These are phyloP conservation scores for Blastomussa wellsi DNA, from an alignment of 92 coral and sea anemone genomes.

Conservation along the genomic window DNA sequence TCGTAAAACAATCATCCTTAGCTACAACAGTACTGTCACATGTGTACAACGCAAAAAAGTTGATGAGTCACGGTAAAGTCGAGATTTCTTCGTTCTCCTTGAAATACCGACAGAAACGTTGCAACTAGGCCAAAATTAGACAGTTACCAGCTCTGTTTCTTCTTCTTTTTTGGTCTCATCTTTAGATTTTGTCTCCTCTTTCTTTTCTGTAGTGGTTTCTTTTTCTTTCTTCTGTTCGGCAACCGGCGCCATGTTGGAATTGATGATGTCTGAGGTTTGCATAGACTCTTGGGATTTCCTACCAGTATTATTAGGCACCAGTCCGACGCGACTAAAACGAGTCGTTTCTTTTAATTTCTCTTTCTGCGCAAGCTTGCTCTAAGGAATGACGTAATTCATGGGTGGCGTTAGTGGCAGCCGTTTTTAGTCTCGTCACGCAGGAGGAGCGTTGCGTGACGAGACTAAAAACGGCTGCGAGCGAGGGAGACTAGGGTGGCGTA, in stretches of 20 bases:
- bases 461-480: too few species aligned
- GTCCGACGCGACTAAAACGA: neutral
- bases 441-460: too few species aligned
- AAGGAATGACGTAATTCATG: too few species aligned
- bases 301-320: constrained; percentile 6
- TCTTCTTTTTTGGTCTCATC: constrained; percentile 93
- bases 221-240: constrained; percentile 79
- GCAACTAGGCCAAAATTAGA: neutral
- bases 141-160: constrained; percentile 83
- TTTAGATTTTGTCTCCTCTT: constrained; percentile 73
- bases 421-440: too few species aligned
- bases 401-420: too few species aligned
- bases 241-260: constrained; percentile 98
- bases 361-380: too few species aligned
- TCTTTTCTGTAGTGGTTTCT: constrained; percentile 68
- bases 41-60: neutral
- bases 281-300: constrained; percentile 16
- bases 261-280: constrained; percentile 1
- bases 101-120: neutral
- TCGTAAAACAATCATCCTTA: neutral
- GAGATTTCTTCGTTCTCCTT: neutral
- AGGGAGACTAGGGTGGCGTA: too few species aligned
- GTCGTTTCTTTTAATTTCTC: too few species aligned
- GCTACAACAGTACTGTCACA: neutral
- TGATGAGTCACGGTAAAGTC: constrained; percentile 72